Evolutionary conservation across 1,140 invertebrate species (phyloP).

Genomic region (Drosophila eugracilis): DNA sequence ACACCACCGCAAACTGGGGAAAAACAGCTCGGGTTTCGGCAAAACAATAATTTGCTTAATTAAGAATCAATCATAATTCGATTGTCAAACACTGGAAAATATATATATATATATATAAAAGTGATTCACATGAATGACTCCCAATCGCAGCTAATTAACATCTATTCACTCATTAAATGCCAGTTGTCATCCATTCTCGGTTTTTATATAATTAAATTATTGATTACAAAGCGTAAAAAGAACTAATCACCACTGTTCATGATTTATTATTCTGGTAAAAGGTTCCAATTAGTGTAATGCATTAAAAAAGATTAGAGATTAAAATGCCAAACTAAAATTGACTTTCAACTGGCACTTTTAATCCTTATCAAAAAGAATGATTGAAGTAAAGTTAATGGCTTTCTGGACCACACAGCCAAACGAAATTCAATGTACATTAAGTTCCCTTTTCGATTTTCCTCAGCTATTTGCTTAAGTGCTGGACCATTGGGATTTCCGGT

Average conservation of each 20-base stretch:
- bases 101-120: not conserved
- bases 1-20: constrained; percentile 6
- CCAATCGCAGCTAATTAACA: constrained; percentile 35
- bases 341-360: not conserved
- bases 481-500: constrained; percentile 54
- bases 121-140: constrained; percentile 4
- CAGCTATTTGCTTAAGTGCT: constrained; percentile 58
- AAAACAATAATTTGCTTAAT: constrained; percentile 42
- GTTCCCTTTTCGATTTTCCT: constrained; percentile 17
- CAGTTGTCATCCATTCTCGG: constrained; percentile 10
- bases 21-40: constrained; percentile 4
- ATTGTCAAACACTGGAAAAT: constrained; percentile 20
- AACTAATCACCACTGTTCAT: constrained; percentile 6
- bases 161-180: constrained; percentile 18
- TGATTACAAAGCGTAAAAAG: constrained; percentile 12
- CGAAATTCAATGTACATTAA: constrained; percentile 23
- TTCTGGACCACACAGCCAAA: constrained; percentile 27
- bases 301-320: not conserved
- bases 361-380: not conserved
- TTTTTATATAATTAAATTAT: constrained; percentile 30
- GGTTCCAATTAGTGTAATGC: not conserved
- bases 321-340: too few relatives aligned
- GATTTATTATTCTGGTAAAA: not conserved
- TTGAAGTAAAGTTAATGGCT: constrained; percentile 13
- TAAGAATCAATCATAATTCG: constrained; percentile 52